Base-by-base conservation (phyloP, 2,113 vertebrate species). In the Podiceps cristatus region DNA sequence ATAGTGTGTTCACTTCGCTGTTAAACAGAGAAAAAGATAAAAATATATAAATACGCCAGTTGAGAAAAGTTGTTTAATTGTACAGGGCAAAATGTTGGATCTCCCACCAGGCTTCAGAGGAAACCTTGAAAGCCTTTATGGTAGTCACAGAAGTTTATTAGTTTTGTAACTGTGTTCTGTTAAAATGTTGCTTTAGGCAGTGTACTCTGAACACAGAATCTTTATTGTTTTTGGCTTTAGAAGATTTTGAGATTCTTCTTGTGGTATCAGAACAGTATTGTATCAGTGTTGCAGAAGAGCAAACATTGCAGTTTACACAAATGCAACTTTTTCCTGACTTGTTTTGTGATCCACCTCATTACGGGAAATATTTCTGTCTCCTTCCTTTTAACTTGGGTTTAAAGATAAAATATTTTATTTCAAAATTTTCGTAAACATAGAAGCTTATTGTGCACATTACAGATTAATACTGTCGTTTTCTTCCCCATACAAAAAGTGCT, bases 271-370 rank as follows among this genome's bases (percentile, higher is more conserved):
- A 35, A 37, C 8, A 18, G 47, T 64, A 49, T 31, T 64, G 16
- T 86, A 14, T 31, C 28, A 9, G 33, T 1, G 0, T 37, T 83
- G n/a, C 37, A 52, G 28, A 27, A 67, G 28, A 90, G 58, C 1
- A 3, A 13, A 56, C 22, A 5, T n/a, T 40, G 13, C 23, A 10
- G 84, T 72, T 81, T 72, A n/a, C 29, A 20, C 11, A 64, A 50
- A 47, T 24, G 4, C 1, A 8, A 3, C 25, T 72, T 87, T 4
- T 59, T 7, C 13, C 0, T 1, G 40, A 5, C 9, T 59, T 79
- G 13, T 25, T 79, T 50, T 63, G 13, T 86, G 47, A 60, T 72
- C 20, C 3, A 0, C 11, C 5, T 79, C 2, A 2, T n/a, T 27
- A 7, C 29, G 7, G 13, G 63, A 52, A 52, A n/a, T 19, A 53